Evolutionary conservation across 2,797 vertebrate species (phyloP).

Genomic region (Myripristis jacobus): DNA sequence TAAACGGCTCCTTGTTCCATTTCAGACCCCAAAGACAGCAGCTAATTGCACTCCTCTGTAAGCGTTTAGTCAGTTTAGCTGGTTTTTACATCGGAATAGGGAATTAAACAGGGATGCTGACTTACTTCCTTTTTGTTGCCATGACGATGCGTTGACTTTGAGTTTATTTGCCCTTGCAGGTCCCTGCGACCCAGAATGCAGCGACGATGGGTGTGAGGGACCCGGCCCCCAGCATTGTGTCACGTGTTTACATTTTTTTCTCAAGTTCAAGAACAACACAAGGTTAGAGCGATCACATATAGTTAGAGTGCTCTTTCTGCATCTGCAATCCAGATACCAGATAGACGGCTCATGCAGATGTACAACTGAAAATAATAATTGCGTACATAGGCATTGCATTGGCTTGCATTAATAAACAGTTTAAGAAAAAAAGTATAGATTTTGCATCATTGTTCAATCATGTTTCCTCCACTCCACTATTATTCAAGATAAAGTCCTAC

Average conservation of each 20-base stretch:
- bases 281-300: conserved; percentile 79
- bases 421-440: too few species aligned
- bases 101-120: conserved; percentile 8
- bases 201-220: conserved; percentile 93
- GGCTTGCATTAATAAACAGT: too few species aligned
- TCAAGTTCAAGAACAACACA: conserved; percentile 96
- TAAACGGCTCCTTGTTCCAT: conserved; percentile 13
- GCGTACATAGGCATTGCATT: too few species aligned
- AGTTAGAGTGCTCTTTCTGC: conserved; percentile 10
- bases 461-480: neutral
- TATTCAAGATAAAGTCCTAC: neutral
- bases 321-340: neutral
- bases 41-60: conserved; percentile 28
- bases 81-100: neutral
- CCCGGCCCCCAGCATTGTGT: conserved; percentile 92
- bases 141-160: conserved; percentile 46
- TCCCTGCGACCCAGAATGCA: conserved; percentile 93
- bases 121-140: conserved; percentile 11
- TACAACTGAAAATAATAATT: conserved; percentile 7
- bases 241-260: conserved; percentile 92
- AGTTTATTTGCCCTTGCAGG: conserved; percentile 78
- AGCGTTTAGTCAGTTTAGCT: conserved; percentile 4
- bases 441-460: too few species aligned
- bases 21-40: conserved; percentile 18
- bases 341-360: neutral